These are phyloP conservation scores for Aptenodytes forsteri DNA, from an alignment of 2,113 vertebrate species.

Conservation along the genomic window DNA sequence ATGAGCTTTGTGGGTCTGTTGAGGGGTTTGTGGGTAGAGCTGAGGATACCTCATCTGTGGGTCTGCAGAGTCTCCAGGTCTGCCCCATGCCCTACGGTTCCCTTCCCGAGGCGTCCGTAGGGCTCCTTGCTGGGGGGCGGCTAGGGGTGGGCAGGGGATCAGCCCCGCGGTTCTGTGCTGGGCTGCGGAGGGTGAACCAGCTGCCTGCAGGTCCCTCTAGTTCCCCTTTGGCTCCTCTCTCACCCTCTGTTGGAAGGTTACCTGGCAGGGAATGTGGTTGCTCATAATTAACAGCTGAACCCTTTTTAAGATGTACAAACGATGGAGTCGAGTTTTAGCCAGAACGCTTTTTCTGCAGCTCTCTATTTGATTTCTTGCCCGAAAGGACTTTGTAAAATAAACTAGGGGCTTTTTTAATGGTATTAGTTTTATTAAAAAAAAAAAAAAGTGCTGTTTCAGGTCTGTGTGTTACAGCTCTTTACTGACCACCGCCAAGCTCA, in stretches of 20 bases:
- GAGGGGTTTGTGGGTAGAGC: no score
- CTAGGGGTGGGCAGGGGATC: background rate
- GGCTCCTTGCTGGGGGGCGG: background rate
- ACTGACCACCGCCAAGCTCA: background rate
- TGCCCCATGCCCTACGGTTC: background rate
- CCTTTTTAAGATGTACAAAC: background rate
- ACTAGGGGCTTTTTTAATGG: background rate
- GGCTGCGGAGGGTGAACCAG: background rate
- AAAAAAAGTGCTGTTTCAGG: background rate
- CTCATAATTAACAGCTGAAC: background rate
- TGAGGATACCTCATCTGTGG: background rate
- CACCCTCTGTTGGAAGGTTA: background rate
- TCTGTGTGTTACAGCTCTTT: background rate
- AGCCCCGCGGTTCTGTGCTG: rapidly evolving
- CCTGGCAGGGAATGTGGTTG: background rate
- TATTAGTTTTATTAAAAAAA: background rate
- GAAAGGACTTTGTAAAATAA: background rate
- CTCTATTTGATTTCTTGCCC: background rate
- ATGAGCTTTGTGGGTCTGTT: background rate
- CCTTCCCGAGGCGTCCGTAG: rapidly evolving
- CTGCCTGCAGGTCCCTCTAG: background rate
- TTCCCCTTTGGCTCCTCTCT: background rate
- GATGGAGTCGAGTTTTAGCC: background rate
- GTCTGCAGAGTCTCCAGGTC: background rate
- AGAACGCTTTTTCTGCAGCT: background rate